Evolutionary conservation across 2,888 invertebrate species (phyloP).

Genomic region (Eulithis testata): DNA sequence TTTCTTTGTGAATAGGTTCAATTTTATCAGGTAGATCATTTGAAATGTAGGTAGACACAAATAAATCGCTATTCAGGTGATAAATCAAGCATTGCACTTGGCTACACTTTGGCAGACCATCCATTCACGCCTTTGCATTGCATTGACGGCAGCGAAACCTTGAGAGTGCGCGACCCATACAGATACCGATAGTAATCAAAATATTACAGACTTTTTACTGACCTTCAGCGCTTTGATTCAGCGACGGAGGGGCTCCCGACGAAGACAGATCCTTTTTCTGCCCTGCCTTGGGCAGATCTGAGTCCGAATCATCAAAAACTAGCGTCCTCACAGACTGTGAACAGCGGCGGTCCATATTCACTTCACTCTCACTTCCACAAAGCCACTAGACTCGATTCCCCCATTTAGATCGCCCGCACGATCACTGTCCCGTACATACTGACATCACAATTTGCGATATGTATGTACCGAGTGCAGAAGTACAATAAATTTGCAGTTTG

Average conservation of each 20-base stretch:
- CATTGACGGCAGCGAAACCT: constrained; percentile 72
- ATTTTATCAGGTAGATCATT: too few relatives aligned
- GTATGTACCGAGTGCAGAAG: not conserved
- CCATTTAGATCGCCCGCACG: constrained; percentile 68
- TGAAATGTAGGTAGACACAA: constrained; percentile 23
- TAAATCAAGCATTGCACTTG: constrained; percentile 18
- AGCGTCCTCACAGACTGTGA: constrained; percentile 90
- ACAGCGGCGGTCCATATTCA: constrained; percentile 84
- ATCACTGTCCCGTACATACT: constrained; percentile 44
- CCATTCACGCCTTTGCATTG: constrained; percentile 64
- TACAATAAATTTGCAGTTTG: constrained; percentile 28
- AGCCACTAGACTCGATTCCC: constrained; percentile 69
- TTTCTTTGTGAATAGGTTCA: too few relatives aligned
- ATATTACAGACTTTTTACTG: constrained; percentile 47
- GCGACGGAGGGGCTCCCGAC: constrained; percentile 66
- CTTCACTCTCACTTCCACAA: constrained; percentile 74
- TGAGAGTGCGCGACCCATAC: constrained; percentile 61
- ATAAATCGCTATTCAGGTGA: not conserved
- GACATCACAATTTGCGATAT: constrained; percentile 51
- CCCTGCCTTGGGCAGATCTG: constrained; percentile 76
- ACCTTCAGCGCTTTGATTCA: constrained; percentile 80
- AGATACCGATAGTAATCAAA: constrained; percentile 47
- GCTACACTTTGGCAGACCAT: constrained; percentile 35
- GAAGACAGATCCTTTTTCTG: constrained; percentile 72
- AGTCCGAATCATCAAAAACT: constrained; percentile 90